phyloP scores from a whole-genome alignment of 2,797 vertebrate genomes.

The Philypnodon macrostomus region DNA sequence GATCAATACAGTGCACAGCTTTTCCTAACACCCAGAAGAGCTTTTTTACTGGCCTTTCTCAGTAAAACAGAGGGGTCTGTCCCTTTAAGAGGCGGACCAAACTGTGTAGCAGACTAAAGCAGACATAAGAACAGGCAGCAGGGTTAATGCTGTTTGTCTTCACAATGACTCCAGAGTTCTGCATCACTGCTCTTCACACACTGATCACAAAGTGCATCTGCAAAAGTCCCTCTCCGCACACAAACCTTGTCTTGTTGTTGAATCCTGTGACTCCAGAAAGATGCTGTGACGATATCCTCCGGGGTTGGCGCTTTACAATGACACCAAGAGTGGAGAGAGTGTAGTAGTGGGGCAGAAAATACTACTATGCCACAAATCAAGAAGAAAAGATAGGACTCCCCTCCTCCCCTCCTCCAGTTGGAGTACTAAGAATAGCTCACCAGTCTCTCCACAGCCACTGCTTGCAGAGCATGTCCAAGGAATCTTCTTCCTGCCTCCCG shows the following conservation, averaged over 20 bases:
- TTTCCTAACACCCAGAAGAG: slow-evolving; percentile 44
- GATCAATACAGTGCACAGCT: slow-evolving; percentile 28
- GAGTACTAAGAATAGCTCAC: slow-evolving; percentile 76
- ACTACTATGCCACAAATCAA: slow-evolving; percentile 73
- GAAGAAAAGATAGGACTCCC: slow-evolving; percentile 52
- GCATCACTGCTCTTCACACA: slow-evolving; percentile 64
- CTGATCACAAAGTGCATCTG: slow-evolving; percentile 26
- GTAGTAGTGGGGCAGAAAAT: slow-evolving; percentile 68
- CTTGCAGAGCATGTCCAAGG: slow-evolving; percentile 69
- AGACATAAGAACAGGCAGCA: slow-evolving; percentile 69
- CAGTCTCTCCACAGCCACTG: slow-evolving; percentile 71
- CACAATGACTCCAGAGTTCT: slow-evolving; percentile 79
- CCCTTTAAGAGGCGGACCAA: slow-evolving; percentile 82
- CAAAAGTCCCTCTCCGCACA: slow-evolving; percentile 21
- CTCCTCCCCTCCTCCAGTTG: slow-evolving; percentile 51
- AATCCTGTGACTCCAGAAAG: slow-evolving; percentile 43
- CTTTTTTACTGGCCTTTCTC: slow-evolving; percentile 53
- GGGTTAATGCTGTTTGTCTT: slow-evolving; percentile 76
- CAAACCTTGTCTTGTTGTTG: slow-evolving; percentile 32
- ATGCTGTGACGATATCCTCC: slow-evolving; percentile 55
- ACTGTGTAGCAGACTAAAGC: slow-evolving; percentile 64
- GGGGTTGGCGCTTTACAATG: slow-evolving; percentile 49
- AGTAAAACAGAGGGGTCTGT: slow-evolving; percentile 44
- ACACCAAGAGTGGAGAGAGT: slow-evolving; percentile 57
- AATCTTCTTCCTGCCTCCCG: slow-evolving; percentile 60